Base-by-base conservation (phyloP, 2,888 invertebrate species). In the Ypsolopha sequella region DNA sequence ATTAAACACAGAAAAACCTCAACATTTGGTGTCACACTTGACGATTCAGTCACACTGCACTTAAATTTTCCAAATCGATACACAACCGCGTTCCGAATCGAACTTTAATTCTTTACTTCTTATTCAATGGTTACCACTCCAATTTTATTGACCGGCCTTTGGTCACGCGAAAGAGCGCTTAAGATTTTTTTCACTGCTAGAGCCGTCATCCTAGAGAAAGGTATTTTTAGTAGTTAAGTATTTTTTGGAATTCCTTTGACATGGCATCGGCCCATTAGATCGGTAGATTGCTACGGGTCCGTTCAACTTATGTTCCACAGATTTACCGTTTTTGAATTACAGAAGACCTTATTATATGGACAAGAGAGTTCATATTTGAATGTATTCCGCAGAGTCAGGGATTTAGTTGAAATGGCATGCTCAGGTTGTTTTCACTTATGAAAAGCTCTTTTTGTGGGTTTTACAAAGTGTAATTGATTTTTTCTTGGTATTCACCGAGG, bases 191-290 rank as follows among this genome's bases (percentile, higher is more conserved):
- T 71, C 61, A 67, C 66, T 57, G 61, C 68, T 70, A 64, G 65
- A 66, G 73, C 62, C 62, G 60, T 70, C 62, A 57, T 55, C 34
- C 53, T 43, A 51, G 63, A 63, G 64, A 64, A 70, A 65, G 61
- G 63, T 64, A 64, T 73, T 73, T 70, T 58, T 54, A 64, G 35
- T 46, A 61, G 59, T 59, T 59, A 62, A 61, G 64, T 60, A 70
- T 75, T 79, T 77, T 76, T 74, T 73, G 72, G 71, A 75, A 80
- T 77, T 76, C 67, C 71, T 76, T 79, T 75, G 76, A 82, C 84
- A 84, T 85, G 84, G 75, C 78, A 85, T 84, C 70, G 70, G 56
- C 67, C 70, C 84, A 84, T 85, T 85, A 85, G 70, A 74, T 70
- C 65, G 64, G 65, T 66, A 76, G 80, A 80, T 79, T 79, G 75